phyloP scores from a whole-genome alignment of 2,888 invertebrate species.

The Ophion slaviceki region DNA sequence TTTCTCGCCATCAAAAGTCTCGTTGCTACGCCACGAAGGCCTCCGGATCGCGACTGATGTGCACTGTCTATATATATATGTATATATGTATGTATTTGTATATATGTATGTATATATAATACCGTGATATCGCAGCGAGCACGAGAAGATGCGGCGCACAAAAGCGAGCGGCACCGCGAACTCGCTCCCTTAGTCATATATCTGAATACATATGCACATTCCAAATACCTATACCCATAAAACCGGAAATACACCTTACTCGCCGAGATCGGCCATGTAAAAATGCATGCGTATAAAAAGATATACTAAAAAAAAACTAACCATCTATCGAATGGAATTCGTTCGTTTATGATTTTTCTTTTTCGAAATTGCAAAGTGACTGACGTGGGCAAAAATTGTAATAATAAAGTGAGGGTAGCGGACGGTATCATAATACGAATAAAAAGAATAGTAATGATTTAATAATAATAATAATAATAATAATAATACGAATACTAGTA shows the following conservation, averaged over 20 bases:
- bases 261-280: not conserved
- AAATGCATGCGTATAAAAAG: not conserved
- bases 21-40: conserved; percentile 19
- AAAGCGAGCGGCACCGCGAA: conserved; percentile 9
- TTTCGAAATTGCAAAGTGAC: not conserved
- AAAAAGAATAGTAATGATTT: no score
- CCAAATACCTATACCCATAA: conserved; percentile 4
- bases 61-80: not conserved
- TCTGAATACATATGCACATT: no score
- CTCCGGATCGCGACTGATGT: conserved; percentile 11
- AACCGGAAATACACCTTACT: conserved; percentile 24
- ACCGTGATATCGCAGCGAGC: conserved; percentile 40
- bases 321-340: not conserved
- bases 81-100: no score
- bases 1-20: conserved; percentile 50
- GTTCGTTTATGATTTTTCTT: not conserved
- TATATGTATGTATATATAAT: not conserved
- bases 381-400: no score
- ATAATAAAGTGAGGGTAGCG: no score
- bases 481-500: no score
- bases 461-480: no score
- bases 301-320: no score
- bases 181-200: not conserved
- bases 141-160: conserved; percentile 15
- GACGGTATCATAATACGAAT: no score